These are phyloP conservation scores for Amphiprion clarkii DNA, from an alignment of 2,797 vertebrate species.

Conservation along the genomic window DNA sequence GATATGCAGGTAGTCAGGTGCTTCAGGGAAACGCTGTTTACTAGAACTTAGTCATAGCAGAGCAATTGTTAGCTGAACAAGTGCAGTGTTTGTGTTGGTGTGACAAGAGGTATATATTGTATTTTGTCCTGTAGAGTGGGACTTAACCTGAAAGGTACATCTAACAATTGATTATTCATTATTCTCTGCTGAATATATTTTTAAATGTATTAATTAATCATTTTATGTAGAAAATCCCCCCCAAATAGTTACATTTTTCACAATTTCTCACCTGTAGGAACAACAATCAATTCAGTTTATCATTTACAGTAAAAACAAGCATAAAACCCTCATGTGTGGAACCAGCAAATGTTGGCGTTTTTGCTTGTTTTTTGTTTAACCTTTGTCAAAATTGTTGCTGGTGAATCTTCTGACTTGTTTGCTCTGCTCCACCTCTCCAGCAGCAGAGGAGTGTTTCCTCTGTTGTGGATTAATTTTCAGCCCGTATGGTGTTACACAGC, in stretches of 20 bases:
- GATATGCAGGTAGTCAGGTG: constrained; percentile 67
- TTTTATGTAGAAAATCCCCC: too few relatives aligned
- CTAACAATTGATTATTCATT: background rate
- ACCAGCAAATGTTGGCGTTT: background rate
- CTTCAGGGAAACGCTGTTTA: constrained; percentile 25
- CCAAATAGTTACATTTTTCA: too few relatives aligned
- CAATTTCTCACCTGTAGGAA: too few relatives aligned
- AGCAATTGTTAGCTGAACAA: constrained; percentile 23
- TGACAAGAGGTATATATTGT: constrained; percentile 22
- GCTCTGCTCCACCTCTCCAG: constrained; percentile 14
- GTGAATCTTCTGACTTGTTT: background rate
- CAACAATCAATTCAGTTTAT: too few relatives aligned
- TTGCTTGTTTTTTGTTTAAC: too few relatives aligned
- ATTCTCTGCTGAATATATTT: background rate
- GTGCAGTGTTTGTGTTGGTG: constrained; percentile 18
- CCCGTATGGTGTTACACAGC: constrained; percentile 47
- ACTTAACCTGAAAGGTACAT: background rate
- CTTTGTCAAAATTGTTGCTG: background rate
- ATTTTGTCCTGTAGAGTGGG: constrained; percentile 38
- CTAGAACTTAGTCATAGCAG: background rate
- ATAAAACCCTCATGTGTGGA: background rate
- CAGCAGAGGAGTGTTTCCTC: constrained; percentile 36
- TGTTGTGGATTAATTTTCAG: constrained; percentile 49
- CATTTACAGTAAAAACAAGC: too few relatives aligned
- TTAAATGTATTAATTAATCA: too few relatives aligned